Evolutionary conservation across 2,113 vertebrate genomes (phyloP).

Genomic region (Mormyrus lacerda): DNA sequence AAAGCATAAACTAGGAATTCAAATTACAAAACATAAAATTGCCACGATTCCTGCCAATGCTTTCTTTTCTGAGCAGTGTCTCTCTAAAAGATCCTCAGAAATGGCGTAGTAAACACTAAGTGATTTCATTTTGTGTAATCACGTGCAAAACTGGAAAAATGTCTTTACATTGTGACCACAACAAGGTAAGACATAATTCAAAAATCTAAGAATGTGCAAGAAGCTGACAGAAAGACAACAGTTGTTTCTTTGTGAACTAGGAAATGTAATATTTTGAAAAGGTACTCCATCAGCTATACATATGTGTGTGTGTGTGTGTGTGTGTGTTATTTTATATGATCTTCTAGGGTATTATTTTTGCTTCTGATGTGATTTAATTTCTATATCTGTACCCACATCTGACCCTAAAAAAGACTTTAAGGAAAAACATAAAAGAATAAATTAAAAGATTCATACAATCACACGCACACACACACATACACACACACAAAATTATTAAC

Average conservation of each 20-base stretch:
- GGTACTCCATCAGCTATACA: neutral
- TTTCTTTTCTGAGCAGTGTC: neutral
- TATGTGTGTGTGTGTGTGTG: neutral
- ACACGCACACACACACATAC: neutral
- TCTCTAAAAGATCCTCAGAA: neutral
- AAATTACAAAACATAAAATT: neutral
- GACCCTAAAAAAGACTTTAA: neutral
- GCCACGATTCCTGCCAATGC: neutral
- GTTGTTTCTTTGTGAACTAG: neutral
- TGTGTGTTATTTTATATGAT: neutral
- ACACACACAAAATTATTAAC: conserved; percentile 33
- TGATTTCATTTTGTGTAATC: neutral
- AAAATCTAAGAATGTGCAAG: neutral
- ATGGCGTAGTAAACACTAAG: neutral
- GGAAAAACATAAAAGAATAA: neutral
- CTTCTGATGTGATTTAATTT: neutral
- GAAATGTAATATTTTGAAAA: neutral
- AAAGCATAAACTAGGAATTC: neutral
- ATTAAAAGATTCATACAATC: neutral
- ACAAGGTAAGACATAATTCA: neutral
- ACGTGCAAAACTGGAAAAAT: neutral
- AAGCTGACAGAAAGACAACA: neutral
- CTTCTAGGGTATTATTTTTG: neutral
- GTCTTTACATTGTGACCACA: neutral
- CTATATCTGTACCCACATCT: neutral